These are phyloP conservation scores for Mesitornis unicolor DNA, from an alignment of 2,113 vertebrate genomes.

Conservation along the genomic window DNA sequence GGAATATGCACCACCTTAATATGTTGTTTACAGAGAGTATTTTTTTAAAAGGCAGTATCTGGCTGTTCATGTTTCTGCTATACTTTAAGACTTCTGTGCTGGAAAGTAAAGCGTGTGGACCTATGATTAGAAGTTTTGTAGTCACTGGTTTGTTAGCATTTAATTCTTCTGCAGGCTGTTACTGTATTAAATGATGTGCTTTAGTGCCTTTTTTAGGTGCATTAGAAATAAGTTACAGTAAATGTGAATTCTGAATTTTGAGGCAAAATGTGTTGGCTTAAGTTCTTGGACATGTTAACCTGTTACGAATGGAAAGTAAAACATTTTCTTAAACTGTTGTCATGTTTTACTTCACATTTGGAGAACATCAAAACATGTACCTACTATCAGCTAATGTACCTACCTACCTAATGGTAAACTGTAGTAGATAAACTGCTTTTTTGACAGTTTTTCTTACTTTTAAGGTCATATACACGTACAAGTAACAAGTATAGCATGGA, in stretches of 20 bases:
- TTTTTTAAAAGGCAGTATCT: not conserved
- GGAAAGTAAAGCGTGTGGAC: not conserved
- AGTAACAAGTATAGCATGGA: not conserved
- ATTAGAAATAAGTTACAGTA: not conserved
- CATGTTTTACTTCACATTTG: not conserved
- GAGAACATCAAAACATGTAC: not conserved
- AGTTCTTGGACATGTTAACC: not conserved
- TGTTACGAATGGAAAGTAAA: not conserved
- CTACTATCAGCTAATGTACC: not conserved
- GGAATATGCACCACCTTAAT: not conserved
- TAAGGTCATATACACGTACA: not conserved
- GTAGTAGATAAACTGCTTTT: not conserved
- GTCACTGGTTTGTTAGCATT: not conserved
- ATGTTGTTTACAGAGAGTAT: not conserved
- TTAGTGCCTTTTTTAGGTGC: not conserved
- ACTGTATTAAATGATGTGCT: not conserved
- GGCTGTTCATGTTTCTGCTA: not conserved
- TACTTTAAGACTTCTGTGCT: not conserved
- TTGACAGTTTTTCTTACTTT: not conserved
- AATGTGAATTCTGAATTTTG: not conserved
- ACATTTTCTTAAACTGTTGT: not conserved
- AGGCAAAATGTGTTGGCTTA: not conserved
- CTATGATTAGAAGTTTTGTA: not conserved
- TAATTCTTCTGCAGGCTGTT: not conserved
- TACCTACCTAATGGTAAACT: not conserved